Base-by-base conservation (phyloP, 2,797 vertebrate genomes). In the Lutjanus argentimaculatus region DNA sequence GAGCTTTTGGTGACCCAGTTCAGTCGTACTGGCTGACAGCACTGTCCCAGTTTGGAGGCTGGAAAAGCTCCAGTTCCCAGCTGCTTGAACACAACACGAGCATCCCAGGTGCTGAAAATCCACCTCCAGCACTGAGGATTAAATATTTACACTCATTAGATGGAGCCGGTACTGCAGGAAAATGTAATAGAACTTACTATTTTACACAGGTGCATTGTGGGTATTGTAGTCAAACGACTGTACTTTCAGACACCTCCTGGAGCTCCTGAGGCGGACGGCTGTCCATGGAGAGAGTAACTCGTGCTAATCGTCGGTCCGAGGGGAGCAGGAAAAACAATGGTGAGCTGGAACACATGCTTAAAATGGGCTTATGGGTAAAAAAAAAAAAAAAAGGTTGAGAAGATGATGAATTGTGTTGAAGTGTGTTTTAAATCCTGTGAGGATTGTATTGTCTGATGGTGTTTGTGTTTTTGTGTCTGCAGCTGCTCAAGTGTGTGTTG, bases 261-360 rank as follows among this genome's bases (percentile, higher is more conserved):
- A 98, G 85, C 94, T 99, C 88, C 94, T 99, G 86, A 98, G 88
- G 87, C 95, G 97, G 73, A 98, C 98, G 2, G 95, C 93, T 6
- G n/a, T 97, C 83, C 94, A 98, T 2, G 99, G 99, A 74, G 98
- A 99, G 92, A 99, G 99, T 73, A 99, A 99, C 76, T 99, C 99
- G 0, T 97, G 68, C 96, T 99, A 10, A 93, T 99, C 40, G 95
- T 99, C 11, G 98, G 98, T 4, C 97, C 98, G 51, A 94, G 98
- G 80, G 98, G 98, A 88, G 93, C 96, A 0, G 99, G 99, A 55
- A 99, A 99, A 89, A 97, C 95, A 0, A 94, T 84, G 97, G 99
- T 99, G 95, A 80, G 89, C 25, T 22, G 16, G 21, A 73, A 46
- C 43, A 7, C 12, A 6, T 7, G 12, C 36, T 19, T 13, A 2